Evolutionary conservation across 1,140 invertebrate genomes (phyloP).

Genomic region (Yoshiicerus persimilis): DNA sequence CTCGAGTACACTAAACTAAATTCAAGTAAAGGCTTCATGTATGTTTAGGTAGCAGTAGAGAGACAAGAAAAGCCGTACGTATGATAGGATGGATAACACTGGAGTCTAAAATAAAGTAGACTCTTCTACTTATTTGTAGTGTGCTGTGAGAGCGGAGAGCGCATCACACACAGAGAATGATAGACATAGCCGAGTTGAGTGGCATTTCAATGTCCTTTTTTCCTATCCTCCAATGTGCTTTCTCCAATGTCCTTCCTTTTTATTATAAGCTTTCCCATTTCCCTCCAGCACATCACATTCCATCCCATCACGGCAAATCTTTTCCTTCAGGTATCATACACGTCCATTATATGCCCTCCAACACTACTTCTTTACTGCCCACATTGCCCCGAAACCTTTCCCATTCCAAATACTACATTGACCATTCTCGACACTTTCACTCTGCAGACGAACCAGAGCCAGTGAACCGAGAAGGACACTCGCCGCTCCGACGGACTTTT

Average conservation of each 20-base stretch:
- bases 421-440: conserved; percentile 28
- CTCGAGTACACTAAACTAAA: neutral
- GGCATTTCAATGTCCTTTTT: neutral
- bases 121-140: neutral
- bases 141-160: neutral
- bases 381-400: conserved; percentile 28
- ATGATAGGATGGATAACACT: neutral
- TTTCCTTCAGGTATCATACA: conserved; percentile 41
- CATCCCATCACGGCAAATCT: conserved; percentile 23
- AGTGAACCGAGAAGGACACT: neutral
- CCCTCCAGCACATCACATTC: conserved; percentile 20
- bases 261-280: conserved; percentile 21
- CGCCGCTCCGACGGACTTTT: neutral
- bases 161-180: neutral
- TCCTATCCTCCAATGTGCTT: conserved; percentile 12
- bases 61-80: neutral
- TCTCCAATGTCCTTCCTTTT: conserved; percentile 19
- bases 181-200: neutral
- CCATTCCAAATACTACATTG: conserved; percentile 28
- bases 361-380: conserved; percentile 25
- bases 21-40: neutral
- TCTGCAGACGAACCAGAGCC: neutral
- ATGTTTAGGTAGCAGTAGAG: neutral
- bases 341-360: conserved; percentile 28
- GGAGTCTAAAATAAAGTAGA: neutral